Evolutionary conservation across 2,888 invertebrate species (phyloP).

Genomic region (Tenodera sinensis): DNA sequence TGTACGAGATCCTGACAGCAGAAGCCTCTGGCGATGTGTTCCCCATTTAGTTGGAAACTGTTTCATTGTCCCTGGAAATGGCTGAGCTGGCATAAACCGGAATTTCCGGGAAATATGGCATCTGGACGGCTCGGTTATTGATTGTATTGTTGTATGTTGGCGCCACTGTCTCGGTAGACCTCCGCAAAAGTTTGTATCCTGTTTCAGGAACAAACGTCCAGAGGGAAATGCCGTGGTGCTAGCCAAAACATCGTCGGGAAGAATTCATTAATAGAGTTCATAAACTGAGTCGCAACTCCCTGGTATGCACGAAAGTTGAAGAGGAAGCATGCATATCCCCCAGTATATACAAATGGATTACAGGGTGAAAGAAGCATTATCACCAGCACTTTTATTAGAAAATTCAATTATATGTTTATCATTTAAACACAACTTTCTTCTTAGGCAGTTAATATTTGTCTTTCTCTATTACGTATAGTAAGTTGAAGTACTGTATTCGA

Average conservation of each 20-base stretch:
- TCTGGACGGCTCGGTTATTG: neutral
- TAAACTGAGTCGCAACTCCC: too few relatives aligned
- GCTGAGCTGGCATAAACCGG: neutral
- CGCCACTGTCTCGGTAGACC: neutral
- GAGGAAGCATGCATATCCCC: too few relatives aligned
- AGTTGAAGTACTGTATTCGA: too few relatives aligned
- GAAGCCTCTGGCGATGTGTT: neutral
- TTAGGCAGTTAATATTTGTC: too few relatives aligned
- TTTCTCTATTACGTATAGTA: too few relatives aligned
- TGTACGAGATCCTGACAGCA: neutral
- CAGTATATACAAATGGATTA: too few relatives aligned
- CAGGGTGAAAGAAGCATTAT: too few relatives aligned
- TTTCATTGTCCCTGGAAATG: slow-evolving; percentile 1
- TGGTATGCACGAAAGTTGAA: too few relatives aligned
- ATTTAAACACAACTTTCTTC: too few relatives aligned
- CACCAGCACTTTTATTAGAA: too few relatives aligned
- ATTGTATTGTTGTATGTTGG: slow-evolving; percentile 3
- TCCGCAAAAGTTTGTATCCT: neutral
- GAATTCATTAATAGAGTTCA: neutral
- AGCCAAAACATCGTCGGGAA: neutral
- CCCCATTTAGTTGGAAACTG: neutral
- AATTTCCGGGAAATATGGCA: slow-evolving; percentile 14
- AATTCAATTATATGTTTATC: too few relatives aligned
- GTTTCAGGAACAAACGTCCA: neutral
- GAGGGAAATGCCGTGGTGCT: neutral